These are phyloP conservation scores for Helicoverpa armigera DNA, from an alignment of 1,140 invertebrate species.

Conservation along the genomic window DNA sequence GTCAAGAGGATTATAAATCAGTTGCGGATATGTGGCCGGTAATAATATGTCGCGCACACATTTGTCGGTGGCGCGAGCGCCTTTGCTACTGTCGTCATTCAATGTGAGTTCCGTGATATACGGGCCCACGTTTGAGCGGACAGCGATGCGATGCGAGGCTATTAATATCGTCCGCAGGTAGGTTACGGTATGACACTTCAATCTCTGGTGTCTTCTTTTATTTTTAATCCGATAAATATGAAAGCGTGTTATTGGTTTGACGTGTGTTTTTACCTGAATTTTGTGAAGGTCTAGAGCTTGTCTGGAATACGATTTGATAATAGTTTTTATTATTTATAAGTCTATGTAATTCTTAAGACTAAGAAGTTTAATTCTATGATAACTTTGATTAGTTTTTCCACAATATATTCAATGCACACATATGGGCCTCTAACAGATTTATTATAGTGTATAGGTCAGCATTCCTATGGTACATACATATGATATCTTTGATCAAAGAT, in stretches of 20 bases:
- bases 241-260: no score
- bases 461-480: neutral
- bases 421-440: no score
- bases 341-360: no score
- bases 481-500: conserved; percentile 22
- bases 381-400: no score
- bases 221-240: neutral
- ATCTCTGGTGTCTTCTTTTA: conserved; percentile 12
- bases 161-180: conserved; percentile 35
- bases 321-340: no score
- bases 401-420: no score
- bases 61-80: conserved; percentile 1
- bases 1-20: neutral
- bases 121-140: conserved; percentile 13
- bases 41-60: conserved; percentile 27
- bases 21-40: conserved; percentile 12
- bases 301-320: no score
- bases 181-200: conserved; percentile 5
- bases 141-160: conserved; percentile 32
- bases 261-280: no score
- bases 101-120: conserved; percentile 31
- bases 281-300: no score
- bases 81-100: conserved; percentile 33
- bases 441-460: no score
- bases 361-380: no score